These are phyloP conservation scores for Cydia fagiglandana DNA, from an alignment of 1,140 invertebrate species.

Conservation along the genomic window DNA sequence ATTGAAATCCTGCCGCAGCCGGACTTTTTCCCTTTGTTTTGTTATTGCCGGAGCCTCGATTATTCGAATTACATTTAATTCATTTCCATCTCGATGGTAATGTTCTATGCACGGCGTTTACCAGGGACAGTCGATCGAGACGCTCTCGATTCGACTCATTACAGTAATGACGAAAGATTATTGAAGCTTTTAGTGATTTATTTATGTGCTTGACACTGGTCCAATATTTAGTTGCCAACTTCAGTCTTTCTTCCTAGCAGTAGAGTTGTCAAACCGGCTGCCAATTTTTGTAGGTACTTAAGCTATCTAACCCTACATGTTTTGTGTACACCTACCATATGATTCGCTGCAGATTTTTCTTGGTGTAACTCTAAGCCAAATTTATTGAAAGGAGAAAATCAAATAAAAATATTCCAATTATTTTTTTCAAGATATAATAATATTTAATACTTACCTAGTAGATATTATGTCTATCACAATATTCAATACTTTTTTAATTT, in stretches of 20 bases:
- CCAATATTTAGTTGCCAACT: not conserved
- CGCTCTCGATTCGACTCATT: slow-evolving; percentile 34
- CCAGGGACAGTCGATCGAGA: slow-evolving; percentile 41
- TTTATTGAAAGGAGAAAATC: too few species aligned
- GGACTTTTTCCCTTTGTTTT: slow-evolving; percentile 71
- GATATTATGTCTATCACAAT: too few species aligned
- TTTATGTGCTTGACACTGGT: not conserved
- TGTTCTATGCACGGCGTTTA: slow-evolving; percentile 38
- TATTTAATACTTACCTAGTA: too few species aligned
- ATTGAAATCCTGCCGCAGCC: slow-evolving; percentile 72
- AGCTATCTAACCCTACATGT: too few species aligned
- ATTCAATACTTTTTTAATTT: not conserved
- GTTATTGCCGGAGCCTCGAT: slow-evolving; percentile 68
- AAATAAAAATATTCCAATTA: too few species aligned
- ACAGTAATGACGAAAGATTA: slow-evolving; percentile 26
- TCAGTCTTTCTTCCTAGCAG: not conserved
- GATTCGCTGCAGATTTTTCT: too few species aligned
- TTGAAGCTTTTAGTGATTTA: slow-evolving; percentile 1
- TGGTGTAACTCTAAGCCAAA: too few species aligned
- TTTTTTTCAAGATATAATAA: too few species aligned
- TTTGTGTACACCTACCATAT: too few species aligned
- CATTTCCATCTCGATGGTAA: slow-evolving; percentile 70
- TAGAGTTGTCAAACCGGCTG: too few species aligned
- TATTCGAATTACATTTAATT: slow-evolving; percentile 78
- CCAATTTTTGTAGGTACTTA: too few species aligned